phyloP scores from a whole-genome alignment of 2,113 vertebrate species.

The Petaurus breviceps region DNA sequence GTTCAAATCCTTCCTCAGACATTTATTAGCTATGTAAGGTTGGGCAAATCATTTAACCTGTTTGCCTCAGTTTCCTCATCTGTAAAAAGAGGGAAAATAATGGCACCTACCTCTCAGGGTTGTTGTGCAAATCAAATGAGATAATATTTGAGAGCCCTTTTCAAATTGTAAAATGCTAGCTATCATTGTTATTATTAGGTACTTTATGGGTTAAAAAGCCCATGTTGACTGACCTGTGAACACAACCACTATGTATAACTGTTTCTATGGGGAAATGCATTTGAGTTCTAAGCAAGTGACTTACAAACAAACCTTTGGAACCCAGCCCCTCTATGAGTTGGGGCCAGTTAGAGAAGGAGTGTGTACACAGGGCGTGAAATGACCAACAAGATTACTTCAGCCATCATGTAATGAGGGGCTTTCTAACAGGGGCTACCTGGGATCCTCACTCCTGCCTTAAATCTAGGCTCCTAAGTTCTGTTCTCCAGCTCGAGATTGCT shows the following conservation, averaged over 20 bases:
- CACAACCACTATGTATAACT: neutral
- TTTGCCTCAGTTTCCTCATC: neutral
- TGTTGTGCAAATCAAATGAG: neutral
- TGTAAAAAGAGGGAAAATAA: neutral
- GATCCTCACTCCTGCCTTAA: neutral
- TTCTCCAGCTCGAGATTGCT: constrained; percentile 67
- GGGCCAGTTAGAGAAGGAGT: neutral
- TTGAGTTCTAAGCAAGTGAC: neutral
- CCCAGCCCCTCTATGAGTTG: neutral
- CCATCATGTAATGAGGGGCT: neutral
- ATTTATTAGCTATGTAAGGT: neutral
- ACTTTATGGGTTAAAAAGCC: neutral
- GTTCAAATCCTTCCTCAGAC: neutral
- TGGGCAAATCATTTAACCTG: neutral
- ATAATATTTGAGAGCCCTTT: neutral
- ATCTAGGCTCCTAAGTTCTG: constrained; percentile 36
- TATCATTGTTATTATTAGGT: neutral
- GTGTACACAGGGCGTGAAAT: neutral
- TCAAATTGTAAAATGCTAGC: neutral
- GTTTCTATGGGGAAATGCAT: neutral
- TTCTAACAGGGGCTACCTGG: neutral
- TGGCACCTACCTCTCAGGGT: neutral
- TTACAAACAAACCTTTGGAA: neutral
- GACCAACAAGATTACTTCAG: neutral
- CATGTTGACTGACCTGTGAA: neutral